phyloP scores from a whole-genome alignment of 2,888 invertebrate genomes.

The Phymatocera aterrima region DNA sequence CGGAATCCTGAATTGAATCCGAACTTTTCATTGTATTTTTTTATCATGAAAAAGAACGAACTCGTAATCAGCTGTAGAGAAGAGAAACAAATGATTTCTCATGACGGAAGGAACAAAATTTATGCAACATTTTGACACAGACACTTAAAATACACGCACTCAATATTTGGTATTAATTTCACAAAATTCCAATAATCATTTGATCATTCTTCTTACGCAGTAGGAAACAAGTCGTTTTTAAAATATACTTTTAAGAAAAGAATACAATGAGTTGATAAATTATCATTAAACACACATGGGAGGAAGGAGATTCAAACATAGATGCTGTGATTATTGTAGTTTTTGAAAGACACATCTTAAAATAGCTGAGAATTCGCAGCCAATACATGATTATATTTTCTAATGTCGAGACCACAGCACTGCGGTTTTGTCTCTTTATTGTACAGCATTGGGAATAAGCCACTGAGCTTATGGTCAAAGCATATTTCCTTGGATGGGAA shows the following conservation, averaged over 20 bases:
- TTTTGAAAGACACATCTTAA: not conserved
- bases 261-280: constrained; percentile 6
- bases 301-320: not conserved
- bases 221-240: not conserved
- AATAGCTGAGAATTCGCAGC: not conserved
- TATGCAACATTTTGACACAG: constrained; percentile 17
- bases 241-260: not conserved
- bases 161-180: not conserved
- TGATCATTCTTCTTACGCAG: not conserved
- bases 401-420: constrained; percentile 43
- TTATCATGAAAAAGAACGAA: not conserved
- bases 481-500: constrained; percentile 55
- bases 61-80: not conserved
- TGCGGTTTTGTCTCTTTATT: constrained; percentile 57
- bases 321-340: not conserved
- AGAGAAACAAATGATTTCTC: constrained; percentile 2
- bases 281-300: not conserved
- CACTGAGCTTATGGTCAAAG: constrained; percentile 57
- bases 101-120: not conserved
- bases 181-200: constrained; percentile 21
- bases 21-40: not conserved
- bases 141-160: not conserved
- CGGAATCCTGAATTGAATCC: not conserved
- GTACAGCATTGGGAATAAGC: constrained; percentile 56
- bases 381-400: not conserved